Evolutionary conservation across 64 coral and sea anemone genomes (phyloP).

Genomic region (Montipora cactus): DNA sequence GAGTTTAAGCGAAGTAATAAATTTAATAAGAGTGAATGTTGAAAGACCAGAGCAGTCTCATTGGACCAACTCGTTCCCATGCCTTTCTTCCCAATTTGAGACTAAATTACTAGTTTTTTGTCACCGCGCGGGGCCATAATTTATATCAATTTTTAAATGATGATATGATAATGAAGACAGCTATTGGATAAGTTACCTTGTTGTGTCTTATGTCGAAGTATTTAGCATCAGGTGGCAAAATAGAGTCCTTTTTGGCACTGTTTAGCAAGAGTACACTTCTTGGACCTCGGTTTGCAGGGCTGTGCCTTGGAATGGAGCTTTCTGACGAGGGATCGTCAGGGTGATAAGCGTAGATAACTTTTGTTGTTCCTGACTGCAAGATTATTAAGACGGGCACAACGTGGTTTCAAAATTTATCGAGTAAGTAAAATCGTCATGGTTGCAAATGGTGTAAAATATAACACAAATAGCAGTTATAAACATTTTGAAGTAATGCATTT

Average conservation of each 20-base stretch:
- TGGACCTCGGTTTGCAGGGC: not conserved
- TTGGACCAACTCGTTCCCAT: too few relatives aligned
- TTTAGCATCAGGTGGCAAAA: not conserved
- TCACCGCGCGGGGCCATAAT: too few relatives aligned
- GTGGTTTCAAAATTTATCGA: not conserved
- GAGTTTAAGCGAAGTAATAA: too few relatives aligned
- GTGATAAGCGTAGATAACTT: slow-evolving; percentile 11
- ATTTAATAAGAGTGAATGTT: too few relatives aligned
- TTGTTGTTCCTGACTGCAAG: slow-evolving; percentile 2
- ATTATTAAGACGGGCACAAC: not conserved
- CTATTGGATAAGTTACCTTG: not conserved
- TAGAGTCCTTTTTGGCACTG: not conserved
- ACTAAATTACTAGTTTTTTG: too few relatives aligned
- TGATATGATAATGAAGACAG: too few relatives aligned
- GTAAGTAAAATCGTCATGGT: not conserved
- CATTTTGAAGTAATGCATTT: too few relatives aligned
- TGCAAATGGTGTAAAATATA: not conserved
- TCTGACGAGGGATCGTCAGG: not conserved
- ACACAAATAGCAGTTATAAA: too few relatives aligned
- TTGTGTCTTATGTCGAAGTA: not conserved
- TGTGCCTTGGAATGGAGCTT: not conserved
- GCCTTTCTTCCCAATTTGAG: too few relatives aligned
- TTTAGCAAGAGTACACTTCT: not conserved
- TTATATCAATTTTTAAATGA: too few relatives aligned
- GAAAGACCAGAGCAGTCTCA: too few relatives aligned